phyloP scores from a whole-genome alignment of 2,888 invertebrate species.

The Oligia latruncula region DNA sequence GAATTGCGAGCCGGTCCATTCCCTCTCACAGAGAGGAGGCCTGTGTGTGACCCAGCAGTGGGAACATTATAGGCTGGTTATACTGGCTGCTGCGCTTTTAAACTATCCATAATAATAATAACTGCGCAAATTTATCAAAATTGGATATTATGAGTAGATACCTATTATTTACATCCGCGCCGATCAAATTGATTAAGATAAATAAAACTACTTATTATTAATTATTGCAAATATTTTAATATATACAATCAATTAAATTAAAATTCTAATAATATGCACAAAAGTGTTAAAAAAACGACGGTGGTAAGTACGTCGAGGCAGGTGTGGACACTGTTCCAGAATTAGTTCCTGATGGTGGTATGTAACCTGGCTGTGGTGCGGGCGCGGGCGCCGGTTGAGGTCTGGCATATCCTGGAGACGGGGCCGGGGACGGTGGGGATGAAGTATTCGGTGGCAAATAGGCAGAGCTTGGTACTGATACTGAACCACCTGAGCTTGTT shows the following conservation, averaged over 20 bases:
- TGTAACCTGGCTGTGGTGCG: constrained; percentile 64
- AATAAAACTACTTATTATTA: constrained; percentile 18
- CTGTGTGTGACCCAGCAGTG: not conserved
- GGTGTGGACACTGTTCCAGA: constrained; percentile 73
- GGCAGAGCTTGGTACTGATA: constrained; percentile 63
- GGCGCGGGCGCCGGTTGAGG: constrained; percentile 57
- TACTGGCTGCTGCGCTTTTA: not conserved
- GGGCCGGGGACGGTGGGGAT: constrained; percentile 54
- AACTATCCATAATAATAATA: not conserved
- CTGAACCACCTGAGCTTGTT: constrained; percentile 52
- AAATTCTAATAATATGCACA: not conserved
- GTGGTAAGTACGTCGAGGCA: constrained; percentile 82
- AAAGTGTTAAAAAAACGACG: constrained; percentile 72
- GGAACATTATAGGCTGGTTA: not conserved
- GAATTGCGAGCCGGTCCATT: too few species aligned
- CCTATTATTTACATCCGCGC: not conserved
- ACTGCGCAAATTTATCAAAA: not conserved
- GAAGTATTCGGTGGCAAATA: constrained; percentile 68
- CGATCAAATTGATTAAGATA: not conserved
- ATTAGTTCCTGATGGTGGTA: constrained; percentile 71
- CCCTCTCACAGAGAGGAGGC: not conserved
- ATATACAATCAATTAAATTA: constrained; percentile 24
- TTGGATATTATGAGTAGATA: not conserved
- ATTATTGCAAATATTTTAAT: constrained; percentile 31
- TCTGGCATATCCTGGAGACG: constrained; percentile 55